Percentiles rank a stretch among this genome's conserved stretches.
Conservation (phyloP, 2,113 vertebrate genomes). For the Sinocyclocheilus grahami region DNA sequence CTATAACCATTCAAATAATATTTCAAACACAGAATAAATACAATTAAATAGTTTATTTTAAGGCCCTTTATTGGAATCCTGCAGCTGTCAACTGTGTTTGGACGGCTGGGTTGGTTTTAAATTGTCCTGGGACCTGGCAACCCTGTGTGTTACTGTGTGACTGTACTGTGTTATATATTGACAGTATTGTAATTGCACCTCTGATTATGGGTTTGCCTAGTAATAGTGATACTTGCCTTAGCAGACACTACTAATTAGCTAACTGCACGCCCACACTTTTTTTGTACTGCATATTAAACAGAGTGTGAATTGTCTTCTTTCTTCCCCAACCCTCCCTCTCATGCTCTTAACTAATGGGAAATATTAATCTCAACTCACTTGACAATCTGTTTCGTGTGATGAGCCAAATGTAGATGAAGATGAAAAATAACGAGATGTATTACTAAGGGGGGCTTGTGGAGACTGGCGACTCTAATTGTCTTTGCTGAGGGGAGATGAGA, state of each 20-base stretch:
- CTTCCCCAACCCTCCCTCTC: not conserved
- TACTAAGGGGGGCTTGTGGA: not conserved
- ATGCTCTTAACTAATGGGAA: not conserved
- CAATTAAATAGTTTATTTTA: not conserved
- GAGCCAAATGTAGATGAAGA: slow-evolving; percentile 9
- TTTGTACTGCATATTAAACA: not conserved
- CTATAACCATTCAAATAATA: too few relatives aligned
- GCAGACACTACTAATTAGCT: not conserved
- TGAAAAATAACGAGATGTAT: not conserved
- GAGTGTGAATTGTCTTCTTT: not conserved
- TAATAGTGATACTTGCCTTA: not conserved
- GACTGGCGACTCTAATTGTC: not conserved
- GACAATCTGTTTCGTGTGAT: slow-evolving; percentile 4
- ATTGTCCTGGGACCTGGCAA: not conserved
- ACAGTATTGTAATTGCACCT: not conserved
- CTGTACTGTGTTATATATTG: not conserved
- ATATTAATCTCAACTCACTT: slow-evolving; percentile 17
- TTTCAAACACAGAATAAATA: too few relatives aligned
- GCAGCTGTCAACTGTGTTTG: not conserved
- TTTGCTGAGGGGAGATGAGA: not conserved
- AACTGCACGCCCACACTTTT: not conserved
- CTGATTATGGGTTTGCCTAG: not conserved
- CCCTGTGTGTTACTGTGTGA: not conserved
- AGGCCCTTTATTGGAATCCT: not conserved
- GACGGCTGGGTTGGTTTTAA: not conserved